These are phyloP conservation scores for Orycteropus afer DNA, from an alignment of 2,113 vertebrate genomes.

Conservation along the genomic window DNA sequence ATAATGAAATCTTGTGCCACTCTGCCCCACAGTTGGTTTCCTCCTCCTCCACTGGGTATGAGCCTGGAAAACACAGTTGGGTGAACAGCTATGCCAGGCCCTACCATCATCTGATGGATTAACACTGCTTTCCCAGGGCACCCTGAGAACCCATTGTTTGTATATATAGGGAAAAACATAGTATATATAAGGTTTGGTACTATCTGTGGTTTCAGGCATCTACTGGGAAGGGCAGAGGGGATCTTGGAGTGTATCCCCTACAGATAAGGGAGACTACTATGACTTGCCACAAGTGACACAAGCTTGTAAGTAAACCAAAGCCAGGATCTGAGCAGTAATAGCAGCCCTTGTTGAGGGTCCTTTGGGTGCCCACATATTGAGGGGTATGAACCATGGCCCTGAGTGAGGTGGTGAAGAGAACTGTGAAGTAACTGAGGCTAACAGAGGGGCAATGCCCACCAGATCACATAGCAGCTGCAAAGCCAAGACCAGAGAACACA, in stretches of 20 bases:
- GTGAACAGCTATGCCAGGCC: not conserved
- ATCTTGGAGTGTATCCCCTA: not conserved
- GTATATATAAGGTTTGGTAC: not conserved
- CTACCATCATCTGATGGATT: not conserved
- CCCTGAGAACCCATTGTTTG: not conserved
- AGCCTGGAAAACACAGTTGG: too few relatives aligned
- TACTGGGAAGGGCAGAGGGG: too few relatives aligned
- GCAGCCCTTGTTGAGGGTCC: fast-evolving
- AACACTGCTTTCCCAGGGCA: not conserved
- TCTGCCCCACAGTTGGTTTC: too few relatives aligned
- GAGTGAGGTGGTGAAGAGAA: too few relatives aligned
- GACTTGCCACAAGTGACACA: not conserved
- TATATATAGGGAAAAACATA: not conserved
- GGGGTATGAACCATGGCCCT: not conserved
- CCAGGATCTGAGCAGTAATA: not conserved
- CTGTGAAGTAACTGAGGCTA: not conserved
- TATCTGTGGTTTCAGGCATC: not conserved
- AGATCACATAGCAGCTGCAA: not conserved
- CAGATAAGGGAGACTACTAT: too few relatives aligned
- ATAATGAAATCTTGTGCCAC: too few relatives aligned
- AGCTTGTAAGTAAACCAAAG: too few relatives aligned
- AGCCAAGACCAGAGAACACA: not conserved
- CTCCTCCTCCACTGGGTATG: too few relatives aligned
- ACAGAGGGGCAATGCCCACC: not conserved
- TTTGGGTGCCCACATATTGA: fast-evolving